Percentiles rank a stretch among this genome's conserved stretches.
phyloP scores from a whole-genome alignment of 92 coral and sea anemone species.

The Siderastrea radians region DNA sequence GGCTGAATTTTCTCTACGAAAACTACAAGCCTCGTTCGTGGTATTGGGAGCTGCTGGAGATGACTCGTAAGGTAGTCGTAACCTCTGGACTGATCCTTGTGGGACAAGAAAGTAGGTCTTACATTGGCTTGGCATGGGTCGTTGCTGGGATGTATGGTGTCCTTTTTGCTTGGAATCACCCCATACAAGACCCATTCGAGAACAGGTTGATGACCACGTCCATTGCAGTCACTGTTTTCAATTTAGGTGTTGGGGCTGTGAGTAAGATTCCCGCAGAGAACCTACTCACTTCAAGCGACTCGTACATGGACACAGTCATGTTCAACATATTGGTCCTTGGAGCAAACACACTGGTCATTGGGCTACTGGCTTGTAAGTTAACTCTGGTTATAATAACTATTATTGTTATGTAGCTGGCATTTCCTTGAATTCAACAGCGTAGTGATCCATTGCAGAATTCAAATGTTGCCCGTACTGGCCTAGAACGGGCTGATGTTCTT shows the following conservation, averaged over 20 bases:
- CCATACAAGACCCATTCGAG: constrained; percentile 32
- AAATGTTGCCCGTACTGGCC: too few species aligned
- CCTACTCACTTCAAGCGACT: background rate
- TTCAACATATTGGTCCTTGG: constrained; percentile 11
- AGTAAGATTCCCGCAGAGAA: background rate
- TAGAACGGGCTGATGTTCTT: too few species aligned
- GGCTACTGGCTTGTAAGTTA: constrained; percentile 3
- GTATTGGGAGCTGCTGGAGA: background rate
- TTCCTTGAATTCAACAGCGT: too few species aligned
- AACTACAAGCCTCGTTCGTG: background rate
- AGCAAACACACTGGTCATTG: constrained; percentile 20
- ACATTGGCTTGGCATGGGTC: too few species aligned
- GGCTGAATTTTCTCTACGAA: constrained; percentile 28
- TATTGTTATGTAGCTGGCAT: background rate
- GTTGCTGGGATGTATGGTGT: too few species aligned
- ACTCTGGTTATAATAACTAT: background rate
- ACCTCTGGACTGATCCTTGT: constrained; percentile 25
- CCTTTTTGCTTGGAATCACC: constrained; percentile 9
- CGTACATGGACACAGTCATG: background rate
- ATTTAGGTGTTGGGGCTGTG: too few species aligned
- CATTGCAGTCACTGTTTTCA: background rate
- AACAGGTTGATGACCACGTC: constrained; percentile 19
- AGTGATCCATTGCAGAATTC: too few species aligned
- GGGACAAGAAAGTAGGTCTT: too few species aligned
- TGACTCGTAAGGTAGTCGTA: constrained; percentile 31